Evolutionary conservation across 92 coral and sea anemone species (phyloP), one percentile per base, ranked within the genome.

Genomic region (Epizoanthus scotinus): DNA sequence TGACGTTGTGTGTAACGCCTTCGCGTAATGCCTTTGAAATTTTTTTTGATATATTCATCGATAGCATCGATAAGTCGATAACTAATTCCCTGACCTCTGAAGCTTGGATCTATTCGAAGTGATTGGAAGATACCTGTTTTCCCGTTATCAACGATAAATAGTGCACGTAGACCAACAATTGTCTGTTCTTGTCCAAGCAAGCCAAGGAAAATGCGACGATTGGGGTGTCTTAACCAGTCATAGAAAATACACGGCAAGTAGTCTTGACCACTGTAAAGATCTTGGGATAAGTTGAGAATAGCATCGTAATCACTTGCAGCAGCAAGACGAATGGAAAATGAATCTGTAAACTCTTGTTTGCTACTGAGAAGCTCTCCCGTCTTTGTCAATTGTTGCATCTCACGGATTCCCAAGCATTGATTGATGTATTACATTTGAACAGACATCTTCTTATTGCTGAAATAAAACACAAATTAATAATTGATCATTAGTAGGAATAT

Each of bases 1-100:
- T n/a, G n/a, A n/a, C 88, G 88, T 12, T 94, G 90, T 4, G 98
- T 90, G 82, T 89, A 93, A 75, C 98, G 92, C 77, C 88, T 94
- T 71, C 92, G 86, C 67, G 22, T 59, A 26, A 93, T 92, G 40
- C 73, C 71, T 67, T 90, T 90, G 70, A 84, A 84, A 28, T 87
- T 82, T 27, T 63, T 28, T 42, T 85, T 92, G 17, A 93, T 83
- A 71, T 88, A 82, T 40, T 84, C 87, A 72, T 90, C 92, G 8
- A 85, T 89, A 27, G 89, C 84, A n/a, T 82, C 78, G 36, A 93
- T 93, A 38, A 93, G 73, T 50, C 87, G 87, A 2, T 90, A 65
- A 44, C 98, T 93, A 31, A 93, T 59, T 5, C 94, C 94, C 44
- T 84, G 89, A 4, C 98, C 92, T n/a, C n/a, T n/a, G n/a, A n/a